phyloP scores from a whole-genome alignment of 2,888 invertebrate species.

The Lymantria monacha region DNA sequence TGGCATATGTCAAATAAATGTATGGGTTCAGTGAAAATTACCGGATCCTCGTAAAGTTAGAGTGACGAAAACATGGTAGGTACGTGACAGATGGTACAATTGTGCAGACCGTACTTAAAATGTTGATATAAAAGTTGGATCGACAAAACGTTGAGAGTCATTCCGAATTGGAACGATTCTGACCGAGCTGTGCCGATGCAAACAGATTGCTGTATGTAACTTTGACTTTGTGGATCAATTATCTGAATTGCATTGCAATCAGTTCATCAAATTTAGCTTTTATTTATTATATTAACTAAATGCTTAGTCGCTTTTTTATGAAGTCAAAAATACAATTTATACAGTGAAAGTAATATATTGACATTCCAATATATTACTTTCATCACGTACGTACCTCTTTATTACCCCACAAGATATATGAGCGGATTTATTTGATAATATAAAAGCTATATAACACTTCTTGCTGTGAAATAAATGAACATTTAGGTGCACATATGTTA shows the following conservation, averaged over 20 bases:
- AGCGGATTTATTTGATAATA: constrained; percentile 19
- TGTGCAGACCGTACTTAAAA: constrained; percentile 35
- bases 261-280: constrained; percentile 11
- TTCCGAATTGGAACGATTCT: constrained; percentile 1
- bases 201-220: no score
- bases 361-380: constrained; percentile 9
- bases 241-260: neutral
- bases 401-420: constrained; percentile 16
- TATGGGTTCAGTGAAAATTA: constrained; percentile 18
- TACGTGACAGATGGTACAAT: constrained; percentile 30
- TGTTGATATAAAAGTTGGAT: constrained; percentile 34
- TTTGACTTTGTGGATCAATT: no score
- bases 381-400: constrained; percentile 15
- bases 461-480: constrained; percentile 1
- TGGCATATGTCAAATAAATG: constrained; percentile 11
- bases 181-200: neutral
- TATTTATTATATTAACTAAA: no score
- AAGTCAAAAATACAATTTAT: no score
- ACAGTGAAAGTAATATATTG: no score
- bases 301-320: no score
- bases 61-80: constrained; percentile 17
- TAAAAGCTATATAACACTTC: constrained; percentile 9
- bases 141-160: constrained; percentile 14
- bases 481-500: no score
- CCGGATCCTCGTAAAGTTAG: constrained; percentile 18